Percentiles rank a stretch among this genome's conserved stretches.
phyloP scores from a whole-genome alignment of 1,140 invertebrate genomes.

The Eurosta solidaginis region DNA sequence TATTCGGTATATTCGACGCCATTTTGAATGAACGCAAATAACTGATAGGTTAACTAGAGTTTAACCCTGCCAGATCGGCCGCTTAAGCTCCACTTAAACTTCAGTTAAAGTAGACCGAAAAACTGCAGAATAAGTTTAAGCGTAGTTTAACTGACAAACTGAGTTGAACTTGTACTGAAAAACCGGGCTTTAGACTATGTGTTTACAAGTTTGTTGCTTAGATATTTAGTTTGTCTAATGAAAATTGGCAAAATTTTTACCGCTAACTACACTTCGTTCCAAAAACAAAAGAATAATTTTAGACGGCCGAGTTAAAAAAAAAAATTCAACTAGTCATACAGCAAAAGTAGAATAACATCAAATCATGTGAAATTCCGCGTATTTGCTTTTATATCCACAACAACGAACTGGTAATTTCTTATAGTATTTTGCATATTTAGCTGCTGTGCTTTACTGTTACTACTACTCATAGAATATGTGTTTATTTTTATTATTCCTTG shows the following conservation, averaged over 20 bases:
- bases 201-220: conserved; percentile 4
- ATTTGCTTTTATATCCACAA: neutral
- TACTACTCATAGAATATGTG: neutral
- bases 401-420: neutral
- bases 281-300: neutral
- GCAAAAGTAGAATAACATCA: neutral
- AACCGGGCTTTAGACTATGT: no score
- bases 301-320: neutral
- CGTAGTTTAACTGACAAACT: no score
- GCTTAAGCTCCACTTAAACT: no score
- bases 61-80: no score
- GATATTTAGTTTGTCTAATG: neutral
- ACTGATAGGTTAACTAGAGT: no score
- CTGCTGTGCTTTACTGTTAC: conserved; percentile 24
- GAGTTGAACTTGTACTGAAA: no score
- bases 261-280: neutral
- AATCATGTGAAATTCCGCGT: neutral
- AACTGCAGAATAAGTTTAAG: no score
- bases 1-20: no score
- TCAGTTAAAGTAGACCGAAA: no score
- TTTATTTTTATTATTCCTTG: neutral
- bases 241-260: neutral
- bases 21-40: no score
- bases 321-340: neutral
- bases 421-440: neutral